A percentile compares a stretch with the other conserved stretches of the same genome.
Conservation (phyloP, 2,888 invertebrate genomes). For the Quadroppia sp. region DNA sequence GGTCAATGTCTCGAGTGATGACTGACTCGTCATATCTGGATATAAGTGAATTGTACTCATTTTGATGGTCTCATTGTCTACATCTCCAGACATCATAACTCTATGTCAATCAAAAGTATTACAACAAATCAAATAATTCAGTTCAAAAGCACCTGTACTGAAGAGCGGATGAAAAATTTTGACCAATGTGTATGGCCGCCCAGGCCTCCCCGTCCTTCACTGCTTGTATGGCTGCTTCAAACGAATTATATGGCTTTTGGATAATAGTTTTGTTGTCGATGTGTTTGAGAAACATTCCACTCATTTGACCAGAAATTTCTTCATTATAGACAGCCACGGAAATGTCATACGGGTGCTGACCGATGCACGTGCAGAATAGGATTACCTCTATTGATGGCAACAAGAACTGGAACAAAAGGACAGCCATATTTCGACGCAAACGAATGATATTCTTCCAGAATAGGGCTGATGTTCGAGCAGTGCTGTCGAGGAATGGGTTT, state of each 20-base stretch:
- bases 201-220: conserved; percentile 74
- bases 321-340: conserved; percentile 53
- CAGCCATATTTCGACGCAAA: conserved; percentile 45
- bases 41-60: conserved; percentile 82
- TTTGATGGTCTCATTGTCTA: conserved; percentile 78
- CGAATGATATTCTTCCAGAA: conserved; percentile 52
- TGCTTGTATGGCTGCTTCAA: conserved; percentile 65
- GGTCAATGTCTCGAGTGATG: not conserved
- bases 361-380: conserved; percentile 54
- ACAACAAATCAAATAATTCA: not conserved
- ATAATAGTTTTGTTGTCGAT: conserved; percentile 29
- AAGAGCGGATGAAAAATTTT: conserved; percentile 81
- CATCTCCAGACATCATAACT: conserved; percentile 68
- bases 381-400: conserved; percentile 54
- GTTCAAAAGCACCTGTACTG: conserved; percentile 53
- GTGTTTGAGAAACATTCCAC: conserved; percentile 4
- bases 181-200: conserved; percentile 82
- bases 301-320: not conserved
- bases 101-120: conserved; percentile 58
- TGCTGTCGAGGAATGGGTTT: not conserved
- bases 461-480: conserved; percentile 38
- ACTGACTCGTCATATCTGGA: conserved; percentile 72
- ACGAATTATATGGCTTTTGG: conserved; percentile 46
- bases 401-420: conserved; percentile 54
- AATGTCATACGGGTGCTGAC: conserved; percentile 50